Conservation (phyloP, 1,140 invertebrate genomes). For the Papilio machaon region DNA sequence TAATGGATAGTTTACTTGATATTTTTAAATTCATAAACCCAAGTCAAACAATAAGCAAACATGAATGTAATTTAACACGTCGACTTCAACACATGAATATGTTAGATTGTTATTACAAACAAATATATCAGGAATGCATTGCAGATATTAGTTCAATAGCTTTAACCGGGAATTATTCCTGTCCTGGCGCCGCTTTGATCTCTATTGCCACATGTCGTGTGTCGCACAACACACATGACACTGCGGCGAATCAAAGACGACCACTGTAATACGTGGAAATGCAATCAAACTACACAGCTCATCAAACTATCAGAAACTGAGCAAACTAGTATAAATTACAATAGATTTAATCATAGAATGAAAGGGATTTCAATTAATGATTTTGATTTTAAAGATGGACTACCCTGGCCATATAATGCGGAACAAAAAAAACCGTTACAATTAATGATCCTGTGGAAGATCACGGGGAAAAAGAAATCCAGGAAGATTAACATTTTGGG, state of each 20-base stretch:
- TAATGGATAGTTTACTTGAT: not conserved
- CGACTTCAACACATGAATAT: not conserved
- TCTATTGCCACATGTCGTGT: not conserved
- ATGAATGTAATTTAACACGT: not conserved
- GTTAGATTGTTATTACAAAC: not conserved
- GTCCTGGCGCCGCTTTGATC: conserved; percentile 15
- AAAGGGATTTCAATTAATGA: not conserved
- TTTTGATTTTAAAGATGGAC: not conserved
- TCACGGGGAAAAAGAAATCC: too few species aligned
- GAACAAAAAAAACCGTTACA: too few species aligned
- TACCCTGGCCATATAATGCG: too few species aligned
- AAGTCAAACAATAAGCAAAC: not conserved
- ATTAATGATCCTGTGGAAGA: too few species aligned
- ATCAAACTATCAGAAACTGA: not conserved
- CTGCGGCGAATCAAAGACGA: conserved; percentile 7
- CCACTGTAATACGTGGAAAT: conserved; percentile 14
- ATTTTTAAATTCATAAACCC: not conserved
- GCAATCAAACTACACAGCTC: not conserved
- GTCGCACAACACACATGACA: conserved; percentile 1
- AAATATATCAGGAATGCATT: not conserved
- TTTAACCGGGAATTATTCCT: not conserved
- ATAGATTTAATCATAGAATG: not conserved
- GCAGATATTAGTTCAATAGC: conserved; percentile 20
- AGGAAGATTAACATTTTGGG: too few species aligned
- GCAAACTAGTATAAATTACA: not conserved